A percentile compares a stretch with the other conserved stretches of the same genome.
phyloP scores from a whole-genome alignment of 2,797 vertebrate species.

The Tangara arthus region DNA sequence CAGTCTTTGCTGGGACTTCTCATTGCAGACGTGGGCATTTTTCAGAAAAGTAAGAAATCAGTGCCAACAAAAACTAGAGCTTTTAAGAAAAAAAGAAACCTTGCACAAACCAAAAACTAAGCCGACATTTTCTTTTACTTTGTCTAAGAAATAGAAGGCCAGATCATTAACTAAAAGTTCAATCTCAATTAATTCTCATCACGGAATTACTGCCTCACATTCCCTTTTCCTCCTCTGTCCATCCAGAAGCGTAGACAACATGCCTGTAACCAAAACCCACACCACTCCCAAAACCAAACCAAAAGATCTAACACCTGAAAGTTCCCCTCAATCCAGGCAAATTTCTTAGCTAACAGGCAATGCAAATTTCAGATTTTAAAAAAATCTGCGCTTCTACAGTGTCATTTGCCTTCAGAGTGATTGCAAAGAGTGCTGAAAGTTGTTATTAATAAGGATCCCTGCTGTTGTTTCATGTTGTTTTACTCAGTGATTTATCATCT shows the following conservation, averaged over 20 bases:
- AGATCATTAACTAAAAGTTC: background rate
- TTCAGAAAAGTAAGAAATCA: background rate
- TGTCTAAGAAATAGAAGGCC: background rate
- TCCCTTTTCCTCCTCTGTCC: background rate
- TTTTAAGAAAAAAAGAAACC: background rate
- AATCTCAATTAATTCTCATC: background rate
- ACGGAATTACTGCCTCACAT: background rate
- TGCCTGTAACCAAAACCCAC: background rate
- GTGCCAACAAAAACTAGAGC: background rate
- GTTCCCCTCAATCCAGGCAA: background rate
- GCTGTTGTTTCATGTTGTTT: conserved; percentile 60
- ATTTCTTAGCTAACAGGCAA: background rate
- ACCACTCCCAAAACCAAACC: background rate
- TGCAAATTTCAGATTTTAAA: background rate
- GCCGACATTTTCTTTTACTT: background rate
- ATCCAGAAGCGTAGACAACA: background rate
- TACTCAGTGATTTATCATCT: conserved; percentile 70
- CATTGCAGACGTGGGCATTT: fast-evolving
- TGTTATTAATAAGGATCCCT: conserved; percentile 68
- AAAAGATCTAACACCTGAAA: background rate
- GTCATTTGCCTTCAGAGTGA: conserved; percentile 43
- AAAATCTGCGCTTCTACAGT: background rate
- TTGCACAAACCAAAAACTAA: background rate
- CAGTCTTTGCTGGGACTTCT: background rate
- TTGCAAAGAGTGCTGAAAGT: conserved; percentile 52